Evolutionary conservation across 2,888 invertebrate species (phyloP).

Genomic region (Acanthosepion pharaonis): DNA sequence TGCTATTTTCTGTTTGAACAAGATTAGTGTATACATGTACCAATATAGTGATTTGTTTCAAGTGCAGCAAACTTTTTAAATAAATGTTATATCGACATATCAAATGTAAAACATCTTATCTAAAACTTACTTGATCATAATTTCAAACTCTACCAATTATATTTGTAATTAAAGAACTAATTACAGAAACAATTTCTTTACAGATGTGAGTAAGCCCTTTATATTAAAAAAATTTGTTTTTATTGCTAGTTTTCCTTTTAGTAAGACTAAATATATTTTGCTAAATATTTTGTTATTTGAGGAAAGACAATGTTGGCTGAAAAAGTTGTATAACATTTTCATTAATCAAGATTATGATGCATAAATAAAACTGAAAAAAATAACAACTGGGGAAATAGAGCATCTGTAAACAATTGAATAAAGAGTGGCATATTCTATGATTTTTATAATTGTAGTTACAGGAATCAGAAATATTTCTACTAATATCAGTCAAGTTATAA

Average conservation of each 20-base stretch:
- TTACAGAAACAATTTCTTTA: not conserved
- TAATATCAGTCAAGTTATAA: not conserved
- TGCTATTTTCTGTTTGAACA: not conserved
- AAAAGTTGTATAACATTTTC: not conserved
- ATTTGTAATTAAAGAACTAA: too few species aligned
- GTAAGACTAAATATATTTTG: not conserved
- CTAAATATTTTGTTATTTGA: not conserved
- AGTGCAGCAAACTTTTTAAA: not conserved
- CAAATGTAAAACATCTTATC: not conserved
- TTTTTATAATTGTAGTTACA: not conserved
- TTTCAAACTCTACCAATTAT: not conserved
- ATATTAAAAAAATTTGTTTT: not conserved
- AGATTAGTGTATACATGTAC: not conserved
- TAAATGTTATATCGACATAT: not conserved
- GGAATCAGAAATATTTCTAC: not conserved
- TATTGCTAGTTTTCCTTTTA: not conserved
- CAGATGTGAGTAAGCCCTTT: not conserved
- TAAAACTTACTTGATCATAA: not conserved
- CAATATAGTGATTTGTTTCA: not conserved
- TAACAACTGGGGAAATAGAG: not conserved
- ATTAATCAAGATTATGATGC: too few species aligned
- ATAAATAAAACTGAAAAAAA: too few species aligned
- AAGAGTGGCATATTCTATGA: not conserved
- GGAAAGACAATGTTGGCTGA: not conserved
- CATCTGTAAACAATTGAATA: not conserved